Percentiles rank a stretch among this genome's conserved stretches.
Conservation (phyloP, 1,140 invertebrate species). For the Plodia interpunctella region DNA sequence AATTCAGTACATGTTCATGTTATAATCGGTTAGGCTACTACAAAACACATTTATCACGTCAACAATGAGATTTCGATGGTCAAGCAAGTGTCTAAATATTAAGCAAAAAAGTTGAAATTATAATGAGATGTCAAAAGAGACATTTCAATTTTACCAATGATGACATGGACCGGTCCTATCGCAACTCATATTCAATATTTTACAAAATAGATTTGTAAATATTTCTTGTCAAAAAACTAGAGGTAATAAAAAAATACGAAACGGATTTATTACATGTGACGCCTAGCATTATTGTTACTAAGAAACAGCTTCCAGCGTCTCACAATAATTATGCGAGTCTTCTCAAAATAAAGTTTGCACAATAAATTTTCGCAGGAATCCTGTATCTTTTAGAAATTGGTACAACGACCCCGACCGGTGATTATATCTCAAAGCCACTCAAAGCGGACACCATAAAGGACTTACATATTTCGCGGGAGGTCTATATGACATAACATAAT, state of each 20-base stretch:
- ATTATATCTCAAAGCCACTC: slow-evolving; percentile 34
- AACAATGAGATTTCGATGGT: not conserved
- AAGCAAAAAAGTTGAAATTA: not conserved
- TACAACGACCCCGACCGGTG: slow-evolving; percentile 24
- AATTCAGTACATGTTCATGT: slow-evolving; percentile 22
- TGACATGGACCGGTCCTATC: not conserved
- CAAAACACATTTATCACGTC: not conserved
- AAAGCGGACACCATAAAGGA: slow-evolving; percentile 25
- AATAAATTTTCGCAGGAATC: slow-evolving; percentile 20
- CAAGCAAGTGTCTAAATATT: not conserved
- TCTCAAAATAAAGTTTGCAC: slow-evolving; percentile 18
- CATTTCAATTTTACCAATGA: slow-evolving; percentile 9
- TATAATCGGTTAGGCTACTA: not conserved
- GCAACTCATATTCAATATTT: not conserved
- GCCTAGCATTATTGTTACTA: slow-evolving; percentile 4
- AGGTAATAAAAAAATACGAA: not conserved
- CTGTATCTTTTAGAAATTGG: slow-evolving; percentile 20
- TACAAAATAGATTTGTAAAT: not conserved
- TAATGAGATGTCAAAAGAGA: not conserved
- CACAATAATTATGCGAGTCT: slow-evolving; percentile 15
- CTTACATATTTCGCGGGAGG: slow-evolving; percentile 26
- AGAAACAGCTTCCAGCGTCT: slow-evolving; percentile 4
- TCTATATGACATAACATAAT: slow-evolving; percentile 21
- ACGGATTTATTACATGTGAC: slow-evolving; percentile 5
- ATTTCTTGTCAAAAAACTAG: slow-evolving; percentile 2